These are phyloP conservation scores for Ooceraea biroi DNA, from an alignment of 1,140 invertebrate genomes.

Conservation along the genomic window DNA sequence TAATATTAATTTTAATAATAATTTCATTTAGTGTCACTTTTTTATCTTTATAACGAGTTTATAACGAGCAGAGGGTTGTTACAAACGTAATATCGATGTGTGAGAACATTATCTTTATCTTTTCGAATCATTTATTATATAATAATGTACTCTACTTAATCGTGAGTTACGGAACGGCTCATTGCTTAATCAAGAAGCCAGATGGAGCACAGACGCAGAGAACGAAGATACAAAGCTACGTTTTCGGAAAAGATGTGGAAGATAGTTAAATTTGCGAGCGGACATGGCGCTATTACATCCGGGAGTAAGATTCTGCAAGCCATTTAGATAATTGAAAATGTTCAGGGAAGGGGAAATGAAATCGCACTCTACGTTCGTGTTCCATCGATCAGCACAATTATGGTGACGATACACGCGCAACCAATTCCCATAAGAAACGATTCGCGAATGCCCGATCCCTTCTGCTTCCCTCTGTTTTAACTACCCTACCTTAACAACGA, in stretches of 20 bases:
- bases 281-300: not conserved
- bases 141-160: not conserved
- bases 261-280: constrained; percentile 25
- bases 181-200: constrained; percentile 41
- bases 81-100: not conserved
- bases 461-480: not conserved
- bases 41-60: not conserved
- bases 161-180: not conserved
- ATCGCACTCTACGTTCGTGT: not conserved
- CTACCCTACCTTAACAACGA: not conserved
- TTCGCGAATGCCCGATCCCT: not conserved
- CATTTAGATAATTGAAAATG: not conserved
- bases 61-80: not conserved
- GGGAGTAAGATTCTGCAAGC: not conserved
- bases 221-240: constrained; percentile 31
- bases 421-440: not conserved
- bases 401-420: not conserved
- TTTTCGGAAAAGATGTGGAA: not conserved
- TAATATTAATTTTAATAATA: not conserved
- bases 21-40: not conserved
- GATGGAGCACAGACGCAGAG: constrained; percentile 7
- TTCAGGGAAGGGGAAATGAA: not conserved
- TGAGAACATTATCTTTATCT: not conserved
- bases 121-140: constrained; percentile 21
- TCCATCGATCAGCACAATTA: constrained; percentile 18